Base-by-base conservation (phyloP, 35 echinoderm and acorn worm genomes). In the Hemicentrotus pulcherrimus region DNA sequence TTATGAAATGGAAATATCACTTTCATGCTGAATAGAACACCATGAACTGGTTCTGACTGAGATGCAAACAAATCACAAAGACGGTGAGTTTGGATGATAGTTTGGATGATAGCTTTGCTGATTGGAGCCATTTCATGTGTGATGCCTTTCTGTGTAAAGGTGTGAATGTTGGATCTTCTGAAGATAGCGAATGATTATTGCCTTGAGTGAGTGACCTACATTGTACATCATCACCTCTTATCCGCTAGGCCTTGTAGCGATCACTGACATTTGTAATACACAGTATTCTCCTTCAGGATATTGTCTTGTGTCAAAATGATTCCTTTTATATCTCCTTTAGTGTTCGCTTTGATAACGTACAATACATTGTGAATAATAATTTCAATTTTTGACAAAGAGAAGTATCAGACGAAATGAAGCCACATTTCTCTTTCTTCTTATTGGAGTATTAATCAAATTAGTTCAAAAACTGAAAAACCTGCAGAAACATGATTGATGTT, bases 111-210 rank as follows among this genome's bases (percentile, higher is more conserved):
- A 28, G 65, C 22, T 78, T 78, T 78, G 65, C 22, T n/a, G 28
- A n/a, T 78, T 78, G 65, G n/a, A 78, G 65, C 65, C 6, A 4
- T n/a, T n/a, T n/a, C 65, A 78, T 28, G 65, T 5, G 65, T 28
- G 65, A 78, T 78, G 24, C 61, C 61, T 24, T 28, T 28, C 5
- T 28, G 65, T 78, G 65, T 28, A 28, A 28, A 78, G 65, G 65
- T 28, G 65, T 78, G 65, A 55, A 55, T 55, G 50, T 55, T 55
- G 50, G 10, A 78, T 78, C 65, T 78, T 78, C 65, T n/a, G 65
- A 78, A 78, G 65, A 78, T 78, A 78, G 65, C 18, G 65, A 78
- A 78, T 78, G 65, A 78, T 78, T 78, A 78, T 78, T n/a, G 65
- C 19, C 24, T 28, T 78, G 65, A 78, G 65, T 78, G 65, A 78